phyloP scores from a whole-genome alignment of 2,113 vertebrate genomes.

The Perca schrenkii region DNA sequence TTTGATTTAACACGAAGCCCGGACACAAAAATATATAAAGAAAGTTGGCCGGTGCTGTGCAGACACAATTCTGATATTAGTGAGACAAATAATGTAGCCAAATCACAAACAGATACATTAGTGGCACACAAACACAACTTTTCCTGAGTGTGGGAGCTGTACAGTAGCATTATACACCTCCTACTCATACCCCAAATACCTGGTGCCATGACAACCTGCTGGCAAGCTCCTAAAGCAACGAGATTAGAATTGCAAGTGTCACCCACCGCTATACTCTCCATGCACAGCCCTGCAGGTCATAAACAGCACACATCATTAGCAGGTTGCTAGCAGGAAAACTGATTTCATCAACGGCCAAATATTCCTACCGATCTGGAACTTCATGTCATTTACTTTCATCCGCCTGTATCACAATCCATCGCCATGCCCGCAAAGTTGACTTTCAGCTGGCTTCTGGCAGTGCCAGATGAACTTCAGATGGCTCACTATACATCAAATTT shows the following conservation, averaged over 20 bases:
- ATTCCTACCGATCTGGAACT: background rate
- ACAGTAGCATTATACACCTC: slow-evolving; percentile 65
- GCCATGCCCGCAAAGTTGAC: background rate
- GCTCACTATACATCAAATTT: background rate
- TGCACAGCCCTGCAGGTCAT: slow-evolving; percentile 13
- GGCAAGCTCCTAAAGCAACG: slow-evolving; percentile 55
- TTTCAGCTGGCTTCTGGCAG: too few species aligned
- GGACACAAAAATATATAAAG: background rate
- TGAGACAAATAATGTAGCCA: slow-evolving; percentile 4
- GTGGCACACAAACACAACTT: slow-evolving; percentile 28
- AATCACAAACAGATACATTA: slow-evolving; percentile 11
- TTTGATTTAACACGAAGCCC: background rate
- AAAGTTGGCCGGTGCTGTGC: background rate
- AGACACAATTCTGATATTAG: slow-evolving; percentile 18
- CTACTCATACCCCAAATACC: slow-evolving; percentile 77
- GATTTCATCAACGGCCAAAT: background rate
- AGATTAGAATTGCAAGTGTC: slow-evolving; percentile 58
- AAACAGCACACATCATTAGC: slow-evolving; percentile 28
- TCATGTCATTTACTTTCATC: background rate
- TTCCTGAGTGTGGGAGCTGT: slow-evolving; percentile 52
- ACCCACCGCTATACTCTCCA: slow-evolving; percentile 17
- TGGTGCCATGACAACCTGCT: slow-evolving; percentile 82
- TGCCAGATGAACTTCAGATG: background rate
- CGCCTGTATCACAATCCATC: background rate
- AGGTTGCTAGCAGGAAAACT: background rate